Evolutionary conservation across 2,113 vertebrate species (phyloP).

Genomic region (Gymnobelideus leadbeateri): DNA sequence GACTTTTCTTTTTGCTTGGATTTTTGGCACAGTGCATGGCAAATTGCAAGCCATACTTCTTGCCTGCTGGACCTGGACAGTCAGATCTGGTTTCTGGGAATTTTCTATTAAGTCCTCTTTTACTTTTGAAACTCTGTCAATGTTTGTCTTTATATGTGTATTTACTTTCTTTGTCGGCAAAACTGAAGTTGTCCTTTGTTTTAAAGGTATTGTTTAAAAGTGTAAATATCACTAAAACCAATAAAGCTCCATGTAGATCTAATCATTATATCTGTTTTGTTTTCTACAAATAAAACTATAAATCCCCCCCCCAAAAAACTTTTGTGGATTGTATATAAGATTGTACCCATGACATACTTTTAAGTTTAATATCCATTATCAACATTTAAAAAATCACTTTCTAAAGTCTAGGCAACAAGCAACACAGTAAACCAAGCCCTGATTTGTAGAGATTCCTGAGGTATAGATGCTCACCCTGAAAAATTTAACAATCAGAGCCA

Average conservation of each 20-base stretch:
- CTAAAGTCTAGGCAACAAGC: not conserved
- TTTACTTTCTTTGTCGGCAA: conserved; percentile 74
- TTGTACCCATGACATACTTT: not conserved
- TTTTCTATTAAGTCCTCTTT: conserved; percentile 53
- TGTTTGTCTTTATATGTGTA: conserved; percentile 75
- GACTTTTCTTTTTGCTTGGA: not conserved
- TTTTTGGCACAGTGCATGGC: not conserved
- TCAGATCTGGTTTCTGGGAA: conserved; percentile 80
- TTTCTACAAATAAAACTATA: conserved; percentile 85
- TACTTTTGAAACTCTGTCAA: conserved; percentile 67
- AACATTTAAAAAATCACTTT: not conserved
- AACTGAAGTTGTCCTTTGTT: conserved; percentile 76
- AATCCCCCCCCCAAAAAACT: conserved; percentile 25
- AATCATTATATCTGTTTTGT: conserved; percentile 64
- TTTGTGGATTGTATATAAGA: not conserved
- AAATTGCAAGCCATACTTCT: not conserved
- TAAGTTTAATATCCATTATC: not conserved
- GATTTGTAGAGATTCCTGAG: not conserved
- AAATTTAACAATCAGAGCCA: not conserved
- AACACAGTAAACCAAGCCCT: not conserved
- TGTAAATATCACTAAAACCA: conserved; percentile 87
- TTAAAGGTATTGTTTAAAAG: conserved; percentile 80
- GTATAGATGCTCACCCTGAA: not conserved
- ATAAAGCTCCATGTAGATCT: conserved; percentile 75
- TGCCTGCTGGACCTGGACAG: conserved; percentile 75